Base-by-base conservation (phyloP, 2,888 invertebrate species). In the Lasioglossum lativentre region DNA sequence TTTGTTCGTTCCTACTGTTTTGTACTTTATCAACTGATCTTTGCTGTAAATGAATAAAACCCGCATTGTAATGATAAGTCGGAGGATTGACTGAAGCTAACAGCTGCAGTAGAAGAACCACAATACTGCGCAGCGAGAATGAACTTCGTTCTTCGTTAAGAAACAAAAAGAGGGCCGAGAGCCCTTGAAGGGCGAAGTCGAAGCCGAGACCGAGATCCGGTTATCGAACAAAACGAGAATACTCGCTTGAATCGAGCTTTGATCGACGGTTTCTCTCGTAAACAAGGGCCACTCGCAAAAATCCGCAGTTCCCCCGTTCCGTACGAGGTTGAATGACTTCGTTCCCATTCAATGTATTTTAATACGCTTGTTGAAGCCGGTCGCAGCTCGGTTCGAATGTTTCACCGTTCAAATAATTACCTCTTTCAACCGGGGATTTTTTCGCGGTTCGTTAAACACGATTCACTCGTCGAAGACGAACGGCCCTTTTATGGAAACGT, bases 361-460 rank as follows among this genome's bases (percentile, higher is more conserved):
- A 82, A 77, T 78, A 73, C 79, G 81, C 80, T 77, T 71, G 82
- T 88, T 83, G 74, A 88, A 76, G 66, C 47, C 68, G 12, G 16
- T 8, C 14, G 52, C 34, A 8, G n/a, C 19, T 45, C 4, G 14
- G 45, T 56, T 78, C 79, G 82, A 82, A 80, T 80, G 75, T 79
- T 77, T 74, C 63, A 45, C 66, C 73, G 72, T 14, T 42, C 27
- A 63, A 83, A 80, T 88, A 88, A 88, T 88, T 88, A 72, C 83
- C 78, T 80, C 74, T 76, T 84, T 86, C 72, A 79, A 6, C 70
- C 45, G 70, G 63, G 70, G 45, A 73, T 83, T 63, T 75, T 85
- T 75, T 52, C 75, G 30, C 76, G 83, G 87, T 88, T 89, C 89
- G 87, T 89, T 89, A 89, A 86, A 87, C 78, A 59, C 76, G 82